Base-by-base conservation (phyloP, 2,888 invertebrate species). In the Leptarthrus brevirostris region DNA sequence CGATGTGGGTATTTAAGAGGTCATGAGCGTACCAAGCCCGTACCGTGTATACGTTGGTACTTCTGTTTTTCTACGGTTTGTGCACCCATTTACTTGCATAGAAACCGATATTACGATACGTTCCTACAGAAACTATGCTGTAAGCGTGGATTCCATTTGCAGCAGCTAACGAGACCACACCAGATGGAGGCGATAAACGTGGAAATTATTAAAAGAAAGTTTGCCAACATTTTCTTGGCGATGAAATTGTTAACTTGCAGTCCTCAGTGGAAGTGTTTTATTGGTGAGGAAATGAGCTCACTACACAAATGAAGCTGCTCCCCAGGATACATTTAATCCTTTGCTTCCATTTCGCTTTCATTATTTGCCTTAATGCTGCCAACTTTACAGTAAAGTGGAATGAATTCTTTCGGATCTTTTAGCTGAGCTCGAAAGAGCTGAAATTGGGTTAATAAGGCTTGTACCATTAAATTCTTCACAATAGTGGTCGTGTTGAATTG, bases 251-350 rank as follows among this genome's bases (percentile, higher is more conserved):
- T 40, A 40, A 40, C 40, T 40, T 40, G 8, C 40, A 6, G n/a
- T 40, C 40, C 3, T 12, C 40, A 40, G 40, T 40, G 40, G 40
- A 40, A 40, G 40, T 40, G 40, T 40, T 40, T 40, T 40, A 40
- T 40, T n/a, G 40, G 40, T 40, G 40, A 40, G 40, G 40, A 40
- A 40, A 40, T 40, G 40, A 40, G 40, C 40, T 40, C n/a, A 40
- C 40, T 40, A 40, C 40, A 40, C 40, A 40, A 40, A 12, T 40
- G 40, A n/a, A 40, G n/a, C 40, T 40, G 40, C n/a, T 40, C 40
- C 12, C 40, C 8, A 40, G 40, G 40, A 40, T 40, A 12, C n/a
- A 40, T 40, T 12, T 40, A 40, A 40, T 40, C 40, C 40, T 40
- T 40, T 40, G n/a, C 40, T n/a, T 40, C 40, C 40, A 40, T 40